Evolutionary conservation across 1,140 invertebrate genomes (phyloP).

Genomic region (Bombus sylvicola): DNA sequence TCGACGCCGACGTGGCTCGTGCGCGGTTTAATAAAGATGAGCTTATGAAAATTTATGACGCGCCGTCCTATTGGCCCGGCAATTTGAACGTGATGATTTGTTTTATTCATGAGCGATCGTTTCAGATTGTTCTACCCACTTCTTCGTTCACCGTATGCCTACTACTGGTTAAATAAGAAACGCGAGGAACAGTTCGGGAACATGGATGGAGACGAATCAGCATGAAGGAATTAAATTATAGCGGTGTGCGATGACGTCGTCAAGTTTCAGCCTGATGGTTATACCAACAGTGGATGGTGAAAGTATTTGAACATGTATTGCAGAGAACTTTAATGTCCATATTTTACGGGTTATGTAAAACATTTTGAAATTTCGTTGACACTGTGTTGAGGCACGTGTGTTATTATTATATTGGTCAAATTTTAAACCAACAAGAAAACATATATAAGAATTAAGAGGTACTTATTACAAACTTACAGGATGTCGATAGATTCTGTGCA

Average conservation of each 20-base stretch:
- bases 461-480: too few relatives aligned
- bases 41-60: constrained; percentile 55
- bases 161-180: constrained; percentile 8
- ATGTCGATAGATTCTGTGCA: too few relatives aligned
- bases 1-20: constrained; percentile 29
- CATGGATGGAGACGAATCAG: not conserved
- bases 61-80: constrained; percentile 36
- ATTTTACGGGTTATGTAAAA: not conserved
- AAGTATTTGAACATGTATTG: not conserved
- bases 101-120: constrained; percentile 54
- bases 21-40: constrained; percentile 55
- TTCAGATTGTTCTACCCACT: not conserved
- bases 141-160: not conserved
- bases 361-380: not conserved
- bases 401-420: too few relatives aligned
- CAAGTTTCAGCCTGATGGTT: not conserved
- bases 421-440: too few relatives aligned
- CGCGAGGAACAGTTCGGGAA: not conserved
- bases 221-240: not conserved
- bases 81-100: constrained; percentile 53
- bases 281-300: not conserved
- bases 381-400: too few relatives aligned
- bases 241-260: not conserved
- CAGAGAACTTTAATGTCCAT: not conserved
- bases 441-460: too few relatives aligned